Evolutionary conservation across 2,797 vertebrate genomes (phyloP).

Genomic region (Geotrypetes seraphini): DNA sequence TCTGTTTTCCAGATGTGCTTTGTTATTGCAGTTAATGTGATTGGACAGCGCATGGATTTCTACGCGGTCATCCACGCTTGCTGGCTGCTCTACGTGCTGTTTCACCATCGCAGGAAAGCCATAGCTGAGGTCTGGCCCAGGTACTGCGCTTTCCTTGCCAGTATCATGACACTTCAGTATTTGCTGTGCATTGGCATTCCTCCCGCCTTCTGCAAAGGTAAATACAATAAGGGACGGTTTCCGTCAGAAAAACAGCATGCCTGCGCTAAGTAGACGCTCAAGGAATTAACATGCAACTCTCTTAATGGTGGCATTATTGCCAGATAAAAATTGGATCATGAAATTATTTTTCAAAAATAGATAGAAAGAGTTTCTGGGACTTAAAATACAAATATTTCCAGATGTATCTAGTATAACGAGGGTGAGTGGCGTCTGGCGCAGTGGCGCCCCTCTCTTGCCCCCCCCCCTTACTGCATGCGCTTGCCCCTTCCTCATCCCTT

Average conservation of each 20-base stretch:
- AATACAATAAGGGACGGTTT: not conserved
- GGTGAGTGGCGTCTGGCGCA: no score
- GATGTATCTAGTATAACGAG: no score
- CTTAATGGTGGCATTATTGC: no score
- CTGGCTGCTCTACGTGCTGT: constrained; percentile 51
- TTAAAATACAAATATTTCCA: no score
- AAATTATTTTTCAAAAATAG: no score
- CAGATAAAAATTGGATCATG: no score
- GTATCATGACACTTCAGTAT: constrained; percentile 58
- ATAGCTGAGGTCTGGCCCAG: constrained; percentile 67
- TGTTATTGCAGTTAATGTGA: constrained; percentile 54
- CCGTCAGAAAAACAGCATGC: not conserved
- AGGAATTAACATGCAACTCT: no score
- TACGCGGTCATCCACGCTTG: constrained; percentile 49
- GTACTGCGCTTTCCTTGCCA: constrained; percentile 62
- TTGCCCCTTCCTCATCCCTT: no score
- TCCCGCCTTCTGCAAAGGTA: constrained; percentile 59
- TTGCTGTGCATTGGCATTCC: constrained; percentile 61
- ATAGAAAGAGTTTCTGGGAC: no score
- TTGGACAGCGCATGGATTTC: constrained; percentile 63
- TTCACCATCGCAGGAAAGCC: constrained; percentile 54
- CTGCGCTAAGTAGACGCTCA: not conserved
- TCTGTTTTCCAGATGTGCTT: constrained; percentile 47
- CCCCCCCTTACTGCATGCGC: no score
- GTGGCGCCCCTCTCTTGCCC: no score